These are phyloP conservation scores for Paratilapia polleni DNA, from an alignment of 2,113 vertebrate genomes.

Conservation along the genomic window DNA sequence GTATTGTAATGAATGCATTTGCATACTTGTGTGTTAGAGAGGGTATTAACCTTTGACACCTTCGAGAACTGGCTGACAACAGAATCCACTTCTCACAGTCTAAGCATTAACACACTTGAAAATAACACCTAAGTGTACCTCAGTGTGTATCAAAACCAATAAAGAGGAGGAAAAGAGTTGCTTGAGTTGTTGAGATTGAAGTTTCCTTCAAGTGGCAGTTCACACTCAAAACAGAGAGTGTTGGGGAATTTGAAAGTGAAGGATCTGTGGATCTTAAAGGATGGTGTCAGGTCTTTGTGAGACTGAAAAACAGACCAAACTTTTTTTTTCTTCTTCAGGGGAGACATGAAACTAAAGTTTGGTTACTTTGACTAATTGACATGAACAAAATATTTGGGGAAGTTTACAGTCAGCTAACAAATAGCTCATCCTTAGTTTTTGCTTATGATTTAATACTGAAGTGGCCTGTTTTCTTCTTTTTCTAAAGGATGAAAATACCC, in stretches of 20 bases:
- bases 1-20: slow-evolving; percentile 79
- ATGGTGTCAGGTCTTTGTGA: not conserved
- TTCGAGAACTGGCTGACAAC: slow-evolving; percentile 67
- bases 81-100: slow-evolving; percentile 66
- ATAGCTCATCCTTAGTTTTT: not conserved
- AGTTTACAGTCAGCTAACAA: not conserved
- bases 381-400: not conserved
- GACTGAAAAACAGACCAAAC: not conserved
- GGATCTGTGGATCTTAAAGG: not conserved
- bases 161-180: slow-evolving; percentile 28
- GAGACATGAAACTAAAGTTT: not conserved
- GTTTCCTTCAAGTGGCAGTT: slow-evolving; percentile 51
- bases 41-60: slow-evolving; percentile 79
- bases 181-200: slow-evolving; percentile 45
- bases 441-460: not conserved
- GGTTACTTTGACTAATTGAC: not conserved
- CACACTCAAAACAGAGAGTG: slow-evolving; percentile 50
- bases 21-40: slow-evolving; percentile 76
- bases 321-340: accelerated
- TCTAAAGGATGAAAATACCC: not conserved
- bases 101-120: slow-evolving; percentile 61
- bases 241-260: slow-evolving; percentile 37
- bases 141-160: slow-evolving; percentile 50
- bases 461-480: not conserved
- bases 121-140: slow-evolving; percentile 62